These are phyloP conservation scores for Diadophis punctatus DNA, from an alignment of 2,113 vertebrate species.

Conservation along the genomic window DNA sequence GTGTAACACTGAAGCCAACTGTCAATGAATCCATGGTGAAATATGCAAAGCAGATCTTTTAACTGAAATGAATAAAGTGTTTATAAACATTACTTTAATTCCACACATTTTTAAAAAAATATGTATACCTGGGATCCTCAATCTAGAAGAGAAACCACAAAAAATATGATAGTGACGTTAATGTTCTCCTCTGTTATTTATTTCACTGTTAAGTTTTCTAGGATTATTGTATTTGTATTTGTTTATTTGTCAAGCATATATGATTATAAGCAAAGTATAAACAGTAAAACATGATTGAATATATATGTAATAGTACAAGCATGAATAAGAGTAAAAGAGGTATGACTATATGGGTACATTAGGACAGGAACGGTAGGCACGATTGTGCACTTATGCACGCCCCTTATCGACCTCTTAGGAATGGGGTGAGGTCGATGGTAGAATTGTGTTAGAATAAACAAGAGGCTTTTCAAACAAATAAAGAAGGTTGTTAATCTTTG, in stretches of 20 bases:
- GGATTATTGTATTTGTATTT: too few species aligned
- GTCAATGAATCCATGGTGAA: not conserved
- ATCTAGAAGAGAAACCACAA: not conserved
- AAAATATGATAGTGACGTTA: not conserved
- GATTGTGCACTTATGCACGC: too few species aligned
- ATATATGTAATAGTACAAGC: too few species aligned
- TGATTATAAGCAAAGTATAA: too few species aligned
- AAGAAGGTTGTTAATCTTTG: not conserved
- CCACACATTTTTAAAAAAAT: not conserved
- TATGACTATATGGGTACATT: too few species aligned
- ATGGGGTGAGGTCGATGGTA: too few species aligned
- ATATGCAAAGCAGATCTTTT: not conserved
- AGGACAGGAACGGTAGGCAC: too few species aligned
- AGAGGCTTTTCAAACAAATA: not conserved
- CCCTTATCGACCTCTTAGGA: too few species aligned
- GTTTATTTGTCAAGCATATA: too few species aligned
- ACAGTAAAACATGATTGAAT: too few species aligned
- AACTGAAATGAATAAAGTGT: not conserved
- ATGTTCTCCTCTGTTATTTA: not conserved
- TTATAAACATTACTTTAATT: not conserved
- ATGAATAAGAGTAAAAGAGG: too few species aligned
- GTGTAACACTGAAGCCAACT: not conserved
- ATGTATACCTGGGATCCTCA: not conserved
- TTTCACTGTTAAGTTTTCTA: slow-evolving; percentile 20
- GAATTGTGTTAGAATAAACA: slow-evolving; percentile 11